These are phyloP conservation scores for Aurelia sp. DNA, from an alignment of 30 jellyfish, hydroid and myxozoan species.

Conservation along the genomic window DNA sequence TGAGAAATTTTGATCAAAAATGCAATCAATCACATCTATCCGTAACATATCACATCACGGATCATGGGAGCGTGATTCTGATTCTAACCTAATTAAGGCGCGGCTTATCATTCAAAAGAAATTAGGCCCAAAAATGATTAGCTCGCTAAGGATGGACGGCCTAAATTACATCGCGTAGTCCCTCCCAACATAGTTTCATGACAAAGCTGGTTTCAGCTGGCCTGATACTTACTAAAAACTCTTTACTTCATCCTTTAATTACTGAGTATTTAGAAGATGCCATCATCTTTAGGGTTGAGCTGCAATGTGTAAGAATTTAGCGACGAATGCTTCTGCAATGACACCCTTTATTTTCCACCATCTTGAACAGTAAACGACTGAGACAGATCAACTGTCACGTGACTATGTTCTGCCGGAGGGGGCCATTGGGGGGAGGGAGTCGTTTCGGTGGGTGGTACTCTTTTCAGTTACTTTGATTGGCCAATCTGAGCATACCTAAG, in stretches of 20 bases:
- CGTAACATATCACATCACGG: no score
- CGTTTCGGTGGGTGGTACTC: background rate
- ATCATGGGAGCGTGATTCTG: no score
- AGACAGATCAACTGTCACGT: slow-evolving; percentile 39
- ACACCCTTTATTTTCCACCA: slow-evolving; percentile 50
- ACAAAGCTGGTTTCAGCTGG: background rate
- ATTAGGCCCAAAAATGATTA: no score
- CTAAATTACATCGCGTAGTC: no score
- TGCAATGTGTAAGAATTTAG: background rate
- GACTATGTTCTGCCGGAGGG: background rate
- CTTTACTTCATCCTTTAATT: background rate
- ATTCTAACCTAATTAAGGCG: no score
- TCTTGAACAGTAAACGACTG: slow-evolving; percentile 29
- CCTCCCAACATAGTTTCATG: background rate
- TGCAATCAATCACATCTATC: no score
- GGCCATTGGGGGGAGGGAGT: background rate
- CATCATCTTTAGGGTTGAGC: background rate
- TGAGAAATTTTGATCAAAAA: background rate
- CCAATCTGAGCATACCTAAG: no score
- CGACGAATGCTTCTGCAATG: slow-evolving; percentile 19
- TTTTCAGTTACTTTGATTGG: no score
- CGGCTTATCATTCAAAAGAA: no score
- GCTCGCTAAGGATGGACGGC: no score
- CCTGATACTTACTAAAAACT: background rate
- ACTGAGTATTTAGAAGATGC: background rate